Conservation (phyloP, 1,140 invertebrate species). For the Paraescarpia echinospica region DNA sequence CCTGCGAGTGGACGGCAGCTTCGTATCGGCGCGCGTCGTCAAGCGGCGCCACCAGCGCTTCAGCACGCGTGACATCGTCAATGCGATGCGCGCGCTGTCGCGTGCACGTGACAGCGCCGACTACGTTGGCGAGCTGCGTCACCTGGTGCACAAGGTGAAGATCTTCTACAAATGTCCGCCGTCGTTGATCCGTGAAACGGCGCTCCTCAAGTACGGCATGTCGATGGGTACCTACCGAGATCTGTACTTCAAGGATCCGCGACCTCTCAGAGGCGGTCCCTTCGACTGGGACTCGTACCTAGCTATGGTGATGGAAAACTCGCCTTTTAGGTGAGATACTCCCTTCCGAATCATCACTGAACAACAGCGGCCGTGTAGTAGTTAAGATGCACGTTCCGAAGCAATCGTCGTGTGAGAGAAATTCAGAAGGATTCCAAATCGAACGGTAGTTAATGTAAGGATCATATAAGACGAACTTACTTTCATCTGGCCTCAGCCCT, state of each 20-base stretch:
- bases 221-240: neutral
- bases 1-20: neutral
- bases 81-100: neutral
- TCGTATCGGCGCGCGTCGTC: neutral
- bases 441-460: neutral
- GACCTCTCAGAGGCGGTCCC: neutral
- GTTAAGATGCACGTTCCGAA: neutral
- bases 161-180: slow-evolving; percentile 17
- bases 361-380: neutral
- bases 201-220: neutral
- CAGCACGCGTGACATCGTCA: neutral
- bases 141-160: slow-evolving; percentile 6
- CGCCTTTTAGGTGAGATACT: neutral
- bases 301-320: neutral
- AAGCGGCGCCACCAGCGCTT: neutral
- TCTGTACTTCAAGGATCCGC: neutral
- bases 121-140: slow-evolving; percentile 8
- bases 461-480: too few species aligned
- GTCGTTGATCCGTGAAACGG: neutral
- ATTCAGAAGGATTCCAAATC: neutral
- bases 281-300: neutral
- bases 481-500: too few species aligned
- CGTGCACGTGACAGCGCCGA: neutral
- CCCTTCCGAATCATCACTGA: neutral
- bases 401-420: neutral